A percentile compares a stretch with the other conserved stretches of the same genome.
These are phyloP conservation scores for Sardina pilchardus DNA, from an alignment of 2,113 vertebrate species.

Conservation along the genomic window DNA sequence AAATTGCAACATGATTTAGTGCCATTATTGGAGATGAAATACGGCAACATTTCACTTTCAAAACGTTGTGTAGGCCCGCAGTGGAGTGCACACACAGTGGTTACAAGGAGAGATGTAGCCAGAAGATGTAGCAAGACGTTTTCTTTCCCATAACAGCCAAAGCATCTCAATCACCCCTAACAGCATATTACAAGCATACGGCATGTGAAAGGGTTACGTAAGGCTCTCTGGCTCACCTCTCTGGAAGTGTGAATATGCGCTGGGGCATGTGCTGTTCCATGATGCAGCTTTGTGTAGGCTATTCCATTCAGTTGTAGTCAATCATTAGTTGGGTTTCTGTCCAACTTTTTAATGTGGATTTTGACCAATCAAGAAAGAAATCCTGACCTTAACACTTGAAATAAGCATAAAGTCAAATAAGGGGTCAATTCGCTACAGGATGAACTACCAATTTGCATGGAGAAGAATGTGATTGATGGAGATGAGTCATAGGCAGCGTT, in stretches of 20 bases:
- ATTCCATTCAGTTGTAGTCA: not conserved
- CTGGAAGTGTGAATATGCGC: not conserved
- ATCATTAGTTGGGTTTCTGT: no score
- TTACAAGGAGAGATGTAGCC: not conserved
- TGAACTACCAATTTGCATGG: no score
- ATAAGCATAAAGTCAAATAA: no score
- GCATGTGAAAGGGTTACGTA: not conserved
- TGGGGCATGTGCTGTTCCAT: not conserved
- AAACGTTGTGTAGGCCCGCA: not conserved
- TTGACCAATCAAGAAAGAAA: not conserved
- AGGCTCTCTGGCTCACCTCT: not conserved
- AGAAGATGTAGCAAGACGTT: not conserved
- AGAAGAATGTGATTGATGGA: no score
- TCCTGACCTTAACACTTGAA: no score
- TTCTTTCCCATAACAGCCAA: not conserved
- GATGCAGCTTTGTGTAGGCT: not conserved
- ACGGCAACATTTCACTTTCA: not conserved
- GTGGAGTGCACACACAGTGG: not conserved
- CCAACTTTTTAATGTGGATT: not conserved
- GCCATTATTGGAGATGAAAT: not conserved
- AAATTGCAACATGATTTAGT: not conserved
- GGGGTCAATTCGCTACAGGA: no score
- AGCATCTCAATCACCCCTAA: not conserved
- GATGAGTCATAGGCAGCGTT: no score
- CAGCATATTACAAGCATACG: not conserved